Conservation (phyloP, 2,888 invertebrate species). For the Chrysotoxum bicinctum region DNA sequence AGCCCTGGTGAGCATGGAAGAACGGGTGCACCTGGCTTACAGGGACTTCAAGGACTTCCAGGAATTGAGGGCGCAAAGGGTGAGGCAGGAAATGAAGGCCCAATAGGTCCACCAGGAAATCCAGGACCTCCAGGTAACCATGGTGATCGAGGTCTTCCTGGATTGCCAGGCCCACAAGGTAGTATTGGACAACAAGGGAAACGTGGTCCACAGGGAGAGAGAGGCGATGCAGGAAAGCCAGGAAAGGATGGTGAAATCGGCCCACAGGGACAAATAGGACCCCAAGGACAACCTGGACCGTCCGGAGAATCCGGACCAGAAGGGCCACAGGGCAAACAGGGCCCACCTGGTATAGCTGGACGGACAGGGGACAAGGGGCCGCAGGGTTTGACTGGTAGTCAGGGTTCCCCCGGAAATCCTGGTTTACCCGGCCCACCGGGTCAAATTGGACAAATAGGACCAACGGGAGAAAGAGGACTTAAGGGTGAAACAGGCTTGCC, state of each 20-base stretch:
- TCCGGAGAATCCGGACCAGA: constrained; percentile 84
- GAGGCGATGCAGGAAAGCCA: constrained; percentile 85
- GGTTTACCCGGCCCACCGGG: constrained; percentile 77
- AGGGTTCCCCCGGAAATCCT: constrained; percentile 75
- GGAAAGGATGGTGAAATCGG: constrained; percentile 89
- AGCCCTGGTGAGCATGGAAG: constrained; percentile 87
- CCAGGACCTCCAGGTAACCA: constrained; percentile 84
- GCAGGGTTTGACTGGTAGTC: constrained; percentile 82
- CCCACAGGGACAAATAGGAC: constrained; percentile 85
- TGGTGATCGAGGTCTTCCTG: constrained; percentile 76
- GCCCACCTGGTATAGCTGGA: constrained; percentile 88
- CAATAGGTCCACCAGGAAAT: constrained; percentile 84
- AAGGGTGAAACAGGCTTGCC: constrained; percentile 89
- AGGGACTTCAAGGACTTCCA: constrained; percentile 87
- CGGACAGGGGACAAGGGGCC: constrained; percentile 90
- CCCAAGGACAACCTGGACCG: constrained; percentile 85
- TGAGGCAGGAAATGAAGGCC: constrained; percentile 87
- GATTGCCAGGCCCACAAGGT: constrained; percentile 77
- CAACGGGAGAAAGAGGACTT: constrained; percentile 86
- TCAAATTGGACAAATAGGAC: constrained; percentile 77
- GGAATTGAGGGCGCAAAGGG: constrained; percentile 90
- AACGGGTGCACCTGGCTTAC: constrained; percentile 86
- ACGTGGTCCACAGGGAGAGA: constrained; percentile 84
- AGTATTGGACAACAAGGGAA: constrained; percentile 75
- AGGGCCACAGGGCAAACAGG: constrained; percentile 86